Percentiles rank a stretch among this genome's conserved stretches.
Evolutionary conservation across 2,888 invertebrate genomes (phyloP).

Genomic region (Philereme transversata): DNA sequence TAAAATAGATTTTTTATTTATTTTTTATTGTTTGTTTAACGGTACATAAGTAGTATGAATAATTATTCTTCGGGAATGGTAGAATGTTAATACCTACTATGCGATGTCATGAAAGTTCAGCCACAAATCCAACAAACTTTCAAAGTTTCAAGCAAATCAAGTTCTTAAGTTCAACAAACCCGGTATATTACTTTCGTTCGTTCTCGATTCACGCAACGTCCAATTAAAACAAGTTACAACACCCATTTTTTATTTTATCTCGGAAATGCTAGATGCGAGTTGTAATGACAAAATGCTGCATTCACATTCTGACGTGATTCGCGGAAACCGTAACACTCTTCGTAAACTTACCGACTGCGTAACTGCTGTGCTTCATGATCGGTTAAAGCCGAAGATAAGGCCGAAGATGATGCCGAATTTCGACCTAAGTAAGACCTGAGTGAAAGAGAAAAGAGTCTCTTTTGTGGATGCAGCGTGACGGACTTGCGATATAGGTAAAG

Average conservation of each 20-base stretch:
- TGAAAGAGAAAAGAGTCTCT: not conserved
- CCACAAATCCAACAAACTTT: constrained; percentile 6
- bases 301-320: constrained; percentile 28
- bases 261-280: constrained; percentile 38
- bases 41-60: no score
- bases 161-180: constrained; percentile 34
- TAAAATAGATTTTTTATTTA: no score
- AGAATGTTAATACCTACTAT: no score
- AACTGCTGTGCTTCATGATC: constrained; percentile 3
- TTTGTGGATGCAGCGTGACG: no score
- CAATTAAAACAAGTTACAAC: constrained; percentile 40
- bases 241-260: constrained; percentile 38
- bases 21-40: no score
- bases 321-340: constrained; percentile 25
- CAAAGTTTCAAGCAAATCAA: constrained; percentile 28
- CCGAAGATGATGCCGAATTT: not conserved
- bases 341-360: constrained; percentile 5
- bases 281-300: constrained; percentile 35
- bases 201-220: constrained; percentile 37
- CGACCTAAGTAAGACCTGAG: not conserved
- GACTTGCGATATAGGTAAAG: no score
- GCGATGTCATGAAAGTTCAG: constrained; percentile 7
- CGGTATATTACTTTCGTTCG: constrained; percentile 38
- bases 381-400: constrained; percentile 1
- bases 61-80: no score